A percentile compares a stretch with the other conserved stretches of the same genome.
phyloP scores from a whole-genome alignment of 2,888 invertebrate genomes.

The Empis stercorea region DNA sequence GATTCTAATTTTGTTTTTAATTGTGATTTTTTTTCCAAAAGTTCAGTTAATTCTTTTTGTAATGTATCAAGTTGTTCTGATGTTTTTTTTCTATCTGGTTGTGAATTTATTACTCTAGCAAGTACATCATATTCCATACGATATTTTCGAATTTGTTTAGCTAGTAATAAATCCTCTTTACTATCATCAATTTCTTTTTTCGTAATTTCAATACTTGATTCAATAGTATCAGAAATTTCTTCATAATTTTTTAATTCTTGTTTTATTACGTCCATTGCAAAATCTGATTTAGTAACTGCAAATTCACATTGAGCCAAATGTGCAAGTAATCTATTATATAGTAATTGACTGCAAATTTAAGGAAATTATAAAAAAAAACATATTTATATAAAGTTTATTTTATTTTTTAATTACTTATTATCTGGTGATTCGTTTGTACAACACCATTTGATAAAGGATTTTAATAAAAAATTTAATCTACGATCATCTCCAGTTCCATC shows the following conservation, averaged over 20 bases:
- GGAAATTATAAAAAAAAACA: not conserved
- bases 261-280: constrained; percentile 69
- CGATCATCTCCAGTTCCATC: constrained; percentile 96
- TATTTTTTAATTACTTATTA: constrained; percentile 41
- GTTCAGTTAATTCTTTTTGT: constrained; percentile 55
- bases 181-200: constrained; percentile 69
- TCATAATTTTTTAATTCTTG: constrained; percentile 74
- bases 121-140: constrained; percentile 86
- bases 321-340: constrained; percentile 66
- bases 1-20: constrained; percentile 66
- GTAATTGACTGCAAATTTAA: constrained; percentile 43
- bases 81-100: constrained; percentile 77
- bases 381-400: not conserved
- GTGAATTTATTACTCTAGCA: constrained; percentile 79
- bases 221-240: constrained; percentile 60
- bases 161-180: constrained; percentile 66
- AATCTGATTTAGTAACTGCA: constrained; percentile 69
- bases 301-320: constrained; percentile 81
- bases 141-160: constrained; percentile 78
- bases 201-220: constrained; percentile 64
- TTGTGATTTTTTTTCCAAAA: constrained; percentile 57
- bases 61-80: constrained; percentile 53
- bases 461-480: constrained; percentile 69
- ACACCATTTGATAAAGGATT: constrained; percentile 72
- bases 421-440: constrained; percentile 52